phyloP scores from a whole-genome alignment of 1,140 invertebrate species.

The Caenorhabditis latens region DNA sequence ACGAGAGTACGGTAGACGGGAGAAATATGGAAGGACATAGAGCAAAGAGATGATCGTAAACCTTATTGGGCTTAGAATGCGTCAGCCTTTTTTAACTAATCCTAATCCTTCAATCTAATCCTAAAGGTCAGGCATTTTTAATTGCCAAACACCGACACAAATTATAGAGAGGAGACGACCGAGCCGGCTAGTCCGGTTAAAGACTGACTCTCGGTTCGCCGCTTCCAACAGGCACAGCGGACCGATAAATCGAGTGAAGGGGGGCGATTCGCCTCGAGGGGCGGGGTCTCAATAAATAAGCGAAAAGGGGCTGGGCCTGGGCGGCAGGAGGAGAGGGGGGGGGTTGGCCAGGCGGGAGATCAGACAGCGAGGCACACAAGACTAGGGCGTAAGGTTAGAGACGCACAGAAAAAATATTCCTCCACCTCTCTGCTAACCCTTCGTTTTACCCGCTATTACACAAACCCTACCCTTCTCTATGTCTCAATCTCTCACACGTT shows the following conservation, averaged over 20 bases:
- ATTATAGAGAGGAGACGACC: background rate
- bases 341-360: background rate
- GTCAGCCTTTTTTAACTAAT: conserved; percentile 18
- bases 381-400: background rate
- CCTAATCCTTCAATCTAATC: conserved; percentile 38
- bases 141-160: conserved; percentile 15
- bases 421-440: background rate
- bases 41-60: background rate
- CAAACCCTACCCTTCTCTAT: background rate
- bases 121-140: background rate
- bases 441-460: background rate
- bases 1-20: background rate
- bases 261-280: conserved; percentile 43
- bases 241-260: conserved; percentile 53
- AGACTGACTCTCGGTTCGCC: conserved; percentile 24
- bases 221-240: conserved; percentile 30
- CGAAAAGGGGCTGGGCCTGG: conserved; percentile 50
- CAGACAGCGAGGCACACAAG: background rate
- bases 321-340: conserved; percentile 23
- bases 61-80: background rate
- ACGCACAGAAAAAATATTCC: background rate
- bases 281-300: conserved; percentile 52
- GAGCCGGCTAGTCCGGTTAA: conserved; percentile 7
- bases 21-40: background rate
- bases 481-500: background rate